Base-by-base conservation (phyloP, 1,140 invertebrate species). In the Bombus confusus region DNA sequence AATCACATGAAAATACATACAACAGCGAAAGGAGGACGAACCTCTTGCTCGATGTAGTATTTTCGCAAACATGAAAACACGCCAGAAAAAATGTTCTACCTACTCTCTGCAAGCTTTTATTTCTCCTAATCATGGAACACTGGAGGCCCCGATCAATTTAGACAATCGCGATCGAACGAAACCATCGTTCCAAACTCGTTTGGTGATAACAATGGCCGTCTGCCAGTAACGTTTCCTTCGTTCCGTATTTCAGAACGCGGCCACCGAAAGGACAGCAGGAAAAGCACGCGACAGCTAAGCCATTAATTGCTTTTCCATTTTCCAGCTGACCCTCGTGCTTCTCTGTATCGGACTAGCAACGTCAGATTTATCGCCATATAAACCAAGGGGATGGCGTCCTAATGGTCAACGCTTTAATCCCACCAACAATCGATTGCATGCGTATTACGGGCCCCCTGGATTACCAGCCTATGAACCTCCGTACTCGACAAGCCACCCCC, bases 351-450 rank as follows among this genome's bases (percentile, higher is more conserved):
- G 84, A 78, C 74, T 92, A 74, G 87, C 87, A 57, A 57, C 87
- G n/a, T 90, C 87, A 43, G 78, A 91, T 79, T 84, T 86, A 75
- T 79, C 87, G 87, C 88, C 90, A 18, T 94, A 94, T 85, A 86
- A 86, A 73, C 90, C 92, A 62, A 91, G 92, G 80, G 93, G 93
- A 73, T 94, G 93, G 93, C 89, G 93, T 90, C 93, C 93, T 59
- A 89, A 88, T 52, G 93, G 93, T 71, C 92, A 66, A 75, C 86
- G 88, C 43, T 93, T 94, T 86, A 86, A 93, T 85, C 92, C 93
- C 66, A 80, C 87, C 41, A 88, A 86, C 71, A 84, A 87, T 86
- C 91, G 89, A 83, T 88, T 87, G 88, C 86, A 90, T 68, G 73
- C 83, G 75, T 88, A 92, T 84, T 88, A 91, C 85, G 85, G 82